These are phyloP conservation scores for Neolamprologus fasciatus DNA, from an alignment of 2,113 vertebrate species.

Conservation along the genomic window DNA sequence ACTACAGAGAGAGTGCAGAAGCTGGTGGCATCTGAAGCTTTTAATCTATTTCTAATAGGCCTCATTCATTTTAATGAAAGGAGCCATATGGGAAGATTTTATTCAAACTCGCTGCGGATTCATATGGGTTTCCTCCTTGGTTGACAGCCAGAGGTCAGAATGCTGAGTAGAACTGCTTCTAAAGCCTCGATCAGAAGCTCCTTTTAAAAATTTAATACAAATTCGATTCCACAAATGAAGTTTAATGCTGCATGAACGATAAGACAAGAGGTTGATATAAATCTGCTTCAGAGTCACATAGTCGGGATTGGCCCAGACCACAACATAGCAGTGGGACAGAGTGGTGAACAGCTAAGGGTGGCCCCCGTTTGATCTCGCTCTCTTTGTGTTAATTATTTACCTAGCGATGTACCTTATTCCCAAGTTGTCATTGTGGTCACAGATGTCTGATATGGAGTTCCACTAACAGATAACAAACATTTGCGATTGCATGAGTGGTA, in stretches of 20 bases:
- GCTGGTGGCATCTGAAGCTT: slow-evolving; percentile 52
- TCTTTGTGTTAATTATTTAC: slow-evolving; percentile 8
- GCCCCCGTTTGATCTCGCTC: not conserved
- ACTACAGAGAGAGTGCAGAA: slow-evolving; percentile 20
- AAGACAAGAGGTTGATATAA: not conserved
- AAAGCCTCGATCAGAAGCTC: not conserved
- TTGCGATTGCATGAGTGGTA: not conserved
- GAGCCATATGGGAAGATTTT: slow-evolving; percentile 52
- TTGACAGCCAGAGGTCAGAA: slow-evolving; percentile 51
- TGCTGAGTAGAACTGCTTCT: slow-evolving; percentile 4
- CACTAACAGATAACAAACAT: not conserved
- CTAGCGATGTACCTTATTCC: not conserved
- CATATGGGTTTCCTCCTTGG: slow-evolving; percentile 38
- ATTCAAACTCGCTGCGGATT: slow-evolving; percentile 25
- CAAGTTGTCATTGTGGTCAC: slow-evolving; percentile 11
- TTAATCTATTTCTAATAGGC: slow-evolving; percentile 59
- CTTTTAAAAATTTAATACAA: slow-evolving; percentile 12
- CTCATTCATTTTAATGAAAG: slow-evolving; percentile 62
- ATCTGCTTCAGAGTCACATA: not conserved
- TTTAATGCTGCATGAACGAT: not conserved
- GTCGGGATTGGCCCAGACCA: not conserved
- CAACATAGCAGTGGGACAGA: not conserved
- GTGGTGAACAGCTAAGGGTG: slow-evolving; percentile 2
- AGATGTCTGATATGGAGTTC: slow-evolving; percentile 21
- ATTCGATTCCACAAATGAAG: not conserved